These are phyloP conservation scores for Phyllotreta cruciferae DNA, from an alignment of 2,888 invertebrate genomes.

Conservation along the genomic window DNA sequence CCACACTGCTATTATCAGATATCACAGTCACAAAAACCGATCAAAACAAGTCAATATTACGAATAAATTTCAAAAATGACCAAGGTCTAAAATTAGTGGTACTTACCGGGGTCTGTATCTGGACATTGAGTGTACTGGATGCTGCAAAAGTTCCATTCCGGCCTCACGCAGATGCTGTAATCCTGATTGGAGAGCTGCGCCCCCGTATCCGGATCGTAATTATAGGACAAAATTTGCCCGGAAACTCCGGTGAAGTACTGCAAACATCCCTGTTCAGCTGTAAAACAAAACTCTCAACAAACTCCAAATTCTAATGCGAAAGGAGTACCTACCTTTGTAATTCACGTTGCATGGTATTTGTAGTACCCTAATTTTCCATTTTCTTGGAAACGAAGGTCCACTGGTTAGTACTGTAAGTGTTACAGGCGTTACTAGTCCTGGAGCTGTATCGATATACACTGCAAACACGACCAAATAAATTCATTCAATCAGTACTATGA, in stretches of 20 bases:
- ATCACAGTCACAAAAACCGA: too few relatives aligned
- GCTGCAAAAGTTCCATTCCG: slow-evolving; percentile 86
- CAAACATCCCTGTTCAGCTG: slow-evolving; percentile 79
- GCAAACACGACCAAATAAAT: slow-evolving; percentile 41
- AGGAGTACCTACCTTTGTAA: slow-evolving; percentile 65
- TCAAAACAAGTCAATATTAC: too few relatives aligned
- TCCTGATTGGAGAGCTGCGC: slow-evolving; percentile 87
- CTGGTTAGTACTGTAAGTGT: slow-evolving; percentile 83
- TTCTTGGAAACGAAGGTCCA: slow-evolving; percentile 73
- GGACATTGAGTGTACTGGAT: slow-evolving; percentile 82
- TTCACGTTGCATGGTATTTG: slow-evolving; percentile 81
- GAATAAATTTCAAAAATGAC: neutral
- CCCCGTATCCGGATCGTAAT: slow-evolving; percentile 79
- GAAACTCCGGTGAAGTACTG: slow-evolving; percentile 82
- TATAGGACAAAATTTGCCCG: slow-evolving; percentile 83
- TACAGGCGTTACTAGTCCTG: slow-evolving; percentile 77
- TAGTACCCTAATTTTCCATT: slow-evolving; percentile 81
- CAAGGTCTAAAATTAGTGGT: neutral
- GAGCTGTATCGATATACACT: slow-evolving; percentile 88
- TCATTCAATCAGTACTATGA: slow-evolving; percentile 4
- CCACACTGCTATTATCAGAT: too few relatives aligned
- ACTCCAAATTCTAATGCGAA: neutral
- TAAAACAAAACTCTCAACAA: slow-evolving; percentile 31
- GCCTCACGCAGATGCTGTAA: slow-evolving; percentile 84
- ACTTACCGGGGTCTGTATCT: slow-evolving; percentile 56